Percentiles rank a stretch among this genome's conserved stretches.
Evolutionary conservation across 2,888 invertebrate genomes (phyloP).

Genomic region (Germaria angustata): DNA sequence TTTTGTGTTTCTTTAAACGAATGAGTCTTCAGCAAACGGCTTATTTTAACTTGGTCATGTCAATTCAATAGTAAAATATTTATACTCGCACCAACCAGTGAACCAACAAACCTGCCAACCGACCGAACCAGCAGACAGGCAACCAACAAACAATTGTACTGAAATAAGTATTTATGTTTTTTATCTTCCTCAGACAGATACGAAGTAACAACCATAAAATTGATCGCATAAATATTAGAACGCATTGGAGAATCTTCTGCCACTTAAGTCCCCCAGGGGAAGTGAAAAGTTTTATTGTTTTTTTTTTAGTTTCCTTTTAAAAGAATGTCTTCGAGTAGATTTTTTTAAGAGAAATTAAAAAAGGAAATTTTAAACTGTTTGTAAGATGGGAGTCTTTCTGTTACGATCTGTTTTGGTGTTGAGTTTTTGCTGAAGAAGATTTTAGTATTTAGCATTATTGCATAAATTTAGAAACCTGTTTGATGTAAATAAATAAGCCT

Average conservation of each 20-base stretch:
- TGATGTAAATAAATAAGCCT: neutral
- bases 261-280: constrained; percentile 28
- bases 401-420: neutral
- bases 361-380: constrained; percentile 4
- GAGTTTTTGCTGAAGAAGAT: neutral
- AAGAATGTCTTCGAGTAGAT: neutral
- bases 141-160: neutral
- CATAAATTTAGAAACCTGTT: neutral
- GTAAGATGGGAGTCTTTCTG: neutral
- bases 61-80: constrained; percentile 35
- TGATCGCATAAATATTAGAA: constrained; percentile 38
- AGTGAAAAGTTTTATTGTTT: neutral
- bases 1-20: neutral
- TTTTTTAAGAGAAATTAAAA: neutral
- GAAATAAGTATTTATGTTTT: constrained; percentile 13
- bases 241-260: constrained; percentile 13
- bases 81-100: neutral
- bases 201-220: constrained; percentile 50
- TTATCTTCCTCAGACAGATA: neutral
- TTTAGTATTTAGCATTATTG: neutral
- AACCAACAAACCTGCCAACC: neutral
- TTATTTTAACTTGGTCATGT: constrained; percentile 42
- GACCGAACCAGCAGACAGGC: too few relatives aligned
- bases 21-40: constrained; percentile 29
- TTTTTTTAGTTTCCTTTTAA: neutral